phyloP scores from a whole-genome alignment of 2,888 invertebrate species.

The Acanthopleura granulata region DNA sequence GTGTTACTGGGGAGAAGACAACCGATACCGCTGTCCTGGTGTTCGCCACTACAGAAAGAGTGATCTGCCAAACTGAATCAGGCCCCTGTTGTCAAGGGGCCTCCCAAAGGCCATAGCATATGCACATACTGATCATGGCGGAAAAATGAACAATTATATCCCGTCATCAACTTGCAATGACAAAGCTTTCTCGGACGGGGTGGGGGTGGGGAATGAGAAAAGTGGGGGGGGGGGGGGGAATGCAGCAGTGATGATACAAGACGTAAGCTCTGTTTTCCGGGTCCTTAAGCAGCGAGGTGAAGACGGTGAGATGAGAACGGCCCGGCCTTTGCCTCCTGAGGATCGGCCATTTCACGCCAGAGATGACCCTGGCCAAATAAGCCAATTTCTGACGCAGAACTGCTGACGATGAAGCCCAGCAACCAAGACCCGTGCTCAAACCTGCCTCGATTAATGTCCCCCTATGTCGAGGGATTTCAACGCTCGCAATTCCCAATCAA shows the following conservation, averaged over 20 bases:
- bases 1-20: not conserved
- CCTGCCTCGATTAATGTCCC: too few relatives aligned
- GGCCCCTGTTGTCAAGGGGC: not conserved
- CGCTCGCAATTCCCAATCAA: too few relatives aligned
- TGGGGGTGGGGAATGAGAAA: too few relatives aligned
- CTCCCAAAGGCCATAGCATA: constrained; percentile 8
- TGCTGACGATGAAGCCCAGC: too few relatives aligned
- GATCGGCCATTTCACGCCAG: too few relatives aligned
- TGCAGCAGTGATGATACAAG: not conserved
- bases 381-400: too few relatives aligned
- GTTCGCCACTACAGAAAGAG: not conserved
- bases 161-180: not conserved
- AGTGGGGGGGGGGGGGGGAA: not conserved
- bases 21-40: not conserved
- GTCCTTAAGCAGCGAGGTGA: not conserved
- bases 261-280: not conserved
- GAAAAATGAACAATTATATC: constrained; percentile 10
- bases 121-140: constrained; percentile 10
- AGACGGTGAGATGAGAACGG: not conserved
- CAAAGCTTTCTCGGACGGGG: not conserved
- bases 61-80: constrained; percentile 14
- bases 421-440: too few relatives aligned
- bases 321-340: too few relatives aligned
- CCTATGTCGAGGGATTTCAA: too few relatives aligned
- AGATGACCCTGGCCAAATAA: too few relatives aligned